A percentile compares a stretch with the other conserved stretches of the same genome.
Conservation (phyloP, 2,113 vertebrate species). For the Colossoma macropomum region DNA sequence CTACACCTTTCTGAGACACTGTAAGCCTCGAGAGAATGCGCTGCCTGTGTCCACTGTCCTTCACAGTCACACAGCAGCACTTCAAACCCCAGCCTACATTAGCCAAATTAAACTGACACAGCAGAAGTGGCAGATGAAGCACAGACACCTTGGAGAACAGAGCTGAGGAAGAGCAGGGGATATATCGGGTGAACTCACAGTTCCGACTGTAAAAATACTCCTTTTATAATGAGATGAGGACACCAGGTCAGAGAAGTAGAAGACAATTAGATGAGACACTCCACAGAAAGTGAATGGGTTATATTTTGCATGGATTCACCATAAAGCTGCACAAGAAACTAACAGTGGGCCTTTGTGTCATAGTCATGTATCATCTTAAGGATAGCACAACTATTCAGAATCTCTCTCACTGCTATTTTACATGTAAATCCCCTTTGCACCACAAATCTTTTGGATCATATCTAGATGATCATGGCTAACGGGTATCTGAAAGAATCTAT, state of each 20-base stretch:
- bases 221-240: constrained; percentile 8
- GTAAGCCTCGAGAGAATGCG: neutral
- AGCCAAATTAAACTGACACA: constrained; percentile 42
- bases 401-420: neutral
- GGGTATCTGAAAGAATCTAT: too few relatives aligned
- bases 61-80: constrained; percentile 7
- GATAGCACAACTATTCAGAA: neutral
- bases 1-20: constrained; percentile 30
- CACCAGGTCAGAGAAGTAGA: neutral
- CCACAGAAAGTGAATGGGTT: neutral
- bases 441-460: neutral
- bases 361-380: neutral
- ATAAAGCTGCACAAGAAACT: neutral
- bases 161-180: constrained; percentile 15
- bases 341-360: neutral
- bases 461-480: too few relatives aligned
- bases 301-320: neutral
- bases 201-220: neutral
- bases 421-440: neutral
- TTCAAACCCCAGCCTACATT: constrained; percentile 47
- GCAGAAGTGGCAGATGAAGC: constrained; percentile 19
- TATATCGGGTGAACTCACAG: neutral
- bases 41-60: neutral
- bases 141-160: neutral
- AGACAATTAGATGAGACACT: neutral